phyloP scores from a whole-genome alignment of 2,888 invertebrate species.

The Myopa tessellatipennis region DNA sequence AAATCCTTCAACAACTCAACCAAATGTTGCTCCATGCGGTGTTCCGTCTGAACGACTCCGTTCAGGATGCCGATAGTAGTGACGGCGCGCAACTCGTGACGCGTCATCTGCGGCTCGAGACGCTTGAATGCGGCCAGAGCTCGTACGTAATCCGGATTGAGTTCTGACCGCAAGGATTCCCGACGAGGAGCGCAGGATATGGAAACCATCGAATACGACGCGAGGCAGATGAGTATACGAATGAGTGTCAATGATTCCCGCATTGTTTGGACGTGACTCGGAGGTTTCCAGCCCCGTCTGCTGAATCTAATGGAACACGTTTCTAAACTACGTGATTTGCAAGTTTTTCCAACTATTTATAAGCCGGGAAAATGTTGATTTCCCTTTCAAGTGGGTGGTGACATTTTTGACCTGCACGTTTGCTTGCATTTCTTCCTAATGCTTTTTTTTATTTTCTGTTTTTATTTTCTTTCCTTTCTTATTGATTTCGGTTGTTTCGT shows the following conservation, averaged over 20 bases:
- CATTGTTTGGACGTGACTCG: no score
- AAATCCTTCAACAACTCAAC: conserved; percentile 58
- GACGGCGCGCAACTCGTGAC: conserved; percentile 59
- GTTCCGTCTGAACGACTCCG: conserved; percentile 62
- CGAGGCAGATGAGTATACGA: no score
- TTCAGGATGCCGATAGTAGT: conserved; percentile 63
- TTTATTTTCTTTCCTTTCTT: background rate
- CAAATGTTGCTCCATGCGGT: conserved; percentile 61
- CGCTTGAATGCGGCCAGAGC: conserved; percentile 60
- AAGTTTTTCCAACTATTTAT: background rate
- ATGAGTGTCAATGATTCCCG: no score
- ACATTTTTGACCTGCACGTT: background rate
- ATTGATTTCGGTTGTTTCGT: background rate
- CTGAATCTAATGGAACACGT: background rate
- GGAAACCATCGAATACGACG: no score
- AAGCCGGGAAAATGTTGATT: background rate
- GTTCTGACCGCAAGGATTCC: conserved; percentile 47
- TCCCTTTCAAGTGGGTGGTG: background rate
- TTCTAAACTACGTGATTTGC: background rate
- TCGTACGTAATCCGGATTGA: conserved; percentile 59
- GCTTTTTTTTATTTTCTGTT: no score
- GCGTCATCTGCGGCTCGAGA: conserved; percentile 57
- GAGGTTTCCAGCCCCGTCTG: no score
- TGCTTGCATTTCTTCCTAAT: background rate
- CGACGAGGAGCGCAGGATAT: conserved; percentile 13